Conservation (phyloP, 2,888 invertebrate species). For the Athetis lepigone region DNA sequence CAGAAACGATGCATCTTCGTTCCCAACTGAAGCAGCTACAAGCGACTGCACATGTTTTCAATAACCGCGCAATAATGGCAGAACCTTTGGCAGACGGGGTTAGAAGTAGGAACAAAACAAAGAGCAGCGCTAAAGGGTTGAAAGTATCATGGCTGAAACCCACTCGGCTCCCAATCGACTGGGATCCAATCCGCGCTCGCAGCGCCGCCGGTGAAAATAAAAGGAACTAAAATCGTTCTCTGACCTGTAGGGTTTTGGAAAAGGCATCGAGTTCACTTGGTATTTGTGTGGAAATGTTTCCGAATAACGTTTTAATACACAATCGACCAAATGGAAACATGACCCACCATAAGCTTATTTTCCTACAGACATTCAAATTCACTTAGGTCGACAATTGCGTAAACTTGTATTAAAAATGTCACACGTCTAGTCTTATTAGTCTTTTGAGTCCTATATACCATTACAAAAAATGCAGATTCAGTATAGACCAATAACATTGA, state of each 20-base stretch:
- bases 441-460: no score
- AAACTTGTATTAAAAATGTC: no score
- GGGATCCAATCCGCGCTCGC: slow-evolving; percentile 37
- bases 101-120: slow-evolving; percentile 49
- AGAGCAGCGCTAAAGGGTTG: slow-evolving; percentile 44
- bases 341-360: no score
- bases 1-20: no score
- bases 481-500: no score
- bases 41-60: slow-evolving; percentile 10
- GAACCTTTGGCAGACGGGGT: slow-evolving; percentile 13
- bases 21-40: background rate
- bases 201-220: slow-evolving; percentile 17
- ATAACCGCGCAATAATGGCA: slow-evolving; percentile 30
- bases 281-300: slow-evolving; percentile 5
- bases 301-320: slow-evolving; percentile 6
- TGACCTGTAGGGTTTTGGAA: slow-evolving; percentile 15
- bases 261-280: slow-evolving; percentile 22
- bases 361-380: no score
- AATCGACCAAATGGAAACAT: no score
- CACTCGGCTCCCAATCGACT: slow-evolving; percentile 53
- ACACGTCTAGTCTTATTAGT: no score
- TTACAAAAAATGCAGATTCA: no score
- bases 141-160: slow-evolving; percentile 45
- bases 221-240: slow-evolving; percentile 14
- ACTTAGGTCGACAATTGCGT: no score